Conservation (phyloP, 2,888 invertebrate species). For the Campaea margaritaria region DNA sequence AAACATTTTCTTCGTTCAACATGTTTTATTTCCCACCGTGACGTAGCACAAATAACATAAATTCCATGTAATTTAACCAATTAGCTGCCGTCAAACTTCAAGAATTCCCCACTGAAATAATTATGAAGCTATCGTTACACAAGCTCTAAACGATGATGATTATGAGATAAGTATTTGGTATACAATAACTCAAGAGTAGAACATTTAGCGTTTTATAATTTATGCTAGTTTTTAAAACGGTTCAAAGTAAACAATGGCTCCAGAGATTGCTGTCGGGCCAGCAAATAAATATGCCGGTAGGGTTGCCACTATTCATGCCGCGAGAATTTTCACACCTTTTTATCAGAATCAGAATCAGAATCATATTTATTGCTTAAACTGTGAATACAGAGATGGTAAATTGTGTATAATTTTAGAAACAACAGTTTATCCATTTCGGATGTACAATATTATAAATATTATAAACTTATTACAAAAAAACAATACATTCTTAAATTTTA, state of each 20-base stretch:
- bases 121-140: background rate
- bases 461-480: too few species aligned
- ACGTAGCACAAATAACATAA: too few species aligned
- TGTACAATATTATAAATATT: too few species aligned
- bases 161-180: constrained; percentile 13
- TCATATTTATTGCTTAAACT: too few species aligned
- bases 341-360: too few species aligned
- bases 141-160: constrained; percentile 9
- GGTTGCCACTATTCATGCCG: constrained; percentile 7
- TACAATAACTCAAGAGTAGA: constrained; percentile 13
- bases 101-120: background rate
- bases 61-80: background rate
- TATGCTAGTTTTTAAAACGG: constrained; percentile 24
- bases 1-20: too few species aligned
- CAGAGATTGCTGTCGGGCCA: constrained; percentile 9
- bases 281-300: constrained; percentile 24
- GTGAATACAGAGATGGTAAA: too few species aligned
- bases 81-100: background rate
- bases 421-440: too few species aligned
- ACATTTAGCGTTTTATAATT: constrained; percentile 16
- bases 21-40: too few species aligned
- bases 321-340: background rate
- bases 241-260: constrained; percentile 26
- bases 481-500: too few species aligned
- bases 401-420: too few species aligned